Conservation (phyloP, 2,888 invertebrate genomes). For the Zhuqinia jingwanae region DNA sequence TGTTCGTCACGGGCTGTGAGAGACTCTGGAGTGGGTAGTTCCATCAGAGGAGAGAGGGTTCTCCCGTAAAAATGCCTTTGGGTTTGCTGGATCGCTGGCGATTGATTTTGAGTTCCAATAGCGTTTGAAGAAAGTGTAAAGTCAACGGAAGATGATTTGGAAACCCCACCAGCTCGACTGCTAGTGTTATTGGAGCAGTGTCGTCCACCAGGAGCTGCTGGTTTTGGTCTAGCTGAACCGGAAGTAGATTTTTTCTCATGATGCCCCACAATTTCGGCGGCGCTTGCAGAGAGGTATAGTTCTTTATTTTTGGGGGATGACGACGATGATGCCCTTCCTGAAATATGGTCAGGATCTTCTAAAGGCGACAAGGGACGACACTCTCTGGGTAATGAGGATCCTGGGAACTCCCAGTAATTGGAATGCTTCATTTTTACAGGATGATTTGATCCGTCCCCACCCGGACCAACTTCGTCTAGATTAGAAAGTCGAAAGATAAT, state of each 20-base stretch:
- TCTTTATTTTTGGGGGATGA: neutral
- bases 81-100: constrained; percentile 5
- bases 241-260: neutral
- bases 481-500: constrained; percentile 73
- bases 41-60: constrained; percentile 67
- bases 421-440: constrained; percentile 9
- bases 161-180: too few species aligned
- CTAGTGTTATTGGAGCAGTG: constrained; percentile 31
- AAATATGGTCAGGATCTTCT: constrained; percentile 7
- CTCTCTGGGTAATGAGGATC: constrained; percentile 44
- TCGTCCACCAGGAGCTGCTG: constrained; percentile 47
- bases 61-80: constrained; percentile 55
- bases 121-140: neutral
- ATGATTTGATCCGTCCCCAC: neutral
- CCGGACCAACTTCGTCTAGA: constrained; percentile 40
- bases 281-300: neutral
- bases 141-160: neutral
- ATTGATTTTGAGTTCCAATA: neutral
- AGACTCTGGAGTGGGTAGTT: constrained; percentile 67
- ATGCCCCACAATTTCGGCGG: neutral
- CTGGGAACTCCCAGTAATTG: constrained; percentile 51
- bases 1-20: constrained; percentile 56
- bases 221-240: constrained; percentile 40
- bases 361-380: constrained; percentile 72
- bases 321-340: neutral